phyloP scores from a whole-genome alignment of 2,888 invertebrate species.

The Ornithoptera alexandrae region DNA sequence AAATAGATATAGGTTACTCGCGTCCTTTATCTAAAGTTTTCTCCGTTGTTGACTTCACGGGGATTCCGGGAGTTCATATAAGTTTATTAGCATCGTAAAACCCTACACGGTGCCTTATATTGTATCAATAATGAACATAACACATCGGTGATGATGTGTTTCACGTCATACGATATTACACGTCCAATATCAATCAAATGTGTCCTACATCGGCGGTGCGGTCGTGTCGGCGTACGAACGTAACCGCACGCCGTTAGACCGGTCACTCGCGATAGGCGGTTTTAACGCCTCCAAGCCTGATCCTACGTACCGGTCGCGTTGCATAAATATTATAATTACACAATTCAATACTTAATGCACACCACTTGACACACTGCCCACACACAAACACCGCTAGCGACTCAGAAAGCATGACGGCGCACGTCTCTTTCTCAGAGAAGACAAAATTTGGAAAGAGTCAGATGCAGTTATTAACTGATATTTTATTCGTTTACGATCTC shows the following conservation, averaged over 20 bases:
- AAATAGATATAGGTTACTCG: too few species aligned
- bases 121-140: conserved; percentile 11
- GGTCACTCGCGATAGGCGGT: conserved; percentile 27
- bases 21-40: too few species aligned
- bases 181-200: conserved; percentile 35
- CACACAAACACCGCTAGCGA: too few species aligned
- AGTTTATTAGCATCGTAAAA: conserved; percentile 22
- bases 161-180: conserved; percentile 34
- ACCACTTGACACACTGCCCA: not conserved
- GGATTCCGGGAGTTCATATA: conserved; percentile 19
- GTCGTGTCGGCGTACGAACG: conserved; percentile 1
- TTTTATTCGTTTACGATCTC: too few species aligned
- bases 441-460: too few species aligned
- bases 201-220: conserved; percentile 34
- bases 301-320: conserved; percentile 6
- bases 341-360: not conserved
- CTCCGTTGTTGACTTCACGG: too few species aligned
- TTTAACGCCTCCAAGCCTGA: conserved; percentile 27
- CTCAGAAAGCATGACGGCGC: too few species aligned
- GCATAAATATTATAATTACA: conserved; percentile 18
- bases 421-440: too few species aligned
- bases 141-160: conserved; percentile 20
- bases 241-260: conserved; percentile 33
- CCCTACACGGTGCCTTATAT: conserved; percentile 8
- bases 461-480: too few species aligned